Evolutionary conservation across 2,797 vertebrate genomes (phyloP), one percentile per base, ranked within the genome.

Genomic region (Somateria mollissima): DNA sequence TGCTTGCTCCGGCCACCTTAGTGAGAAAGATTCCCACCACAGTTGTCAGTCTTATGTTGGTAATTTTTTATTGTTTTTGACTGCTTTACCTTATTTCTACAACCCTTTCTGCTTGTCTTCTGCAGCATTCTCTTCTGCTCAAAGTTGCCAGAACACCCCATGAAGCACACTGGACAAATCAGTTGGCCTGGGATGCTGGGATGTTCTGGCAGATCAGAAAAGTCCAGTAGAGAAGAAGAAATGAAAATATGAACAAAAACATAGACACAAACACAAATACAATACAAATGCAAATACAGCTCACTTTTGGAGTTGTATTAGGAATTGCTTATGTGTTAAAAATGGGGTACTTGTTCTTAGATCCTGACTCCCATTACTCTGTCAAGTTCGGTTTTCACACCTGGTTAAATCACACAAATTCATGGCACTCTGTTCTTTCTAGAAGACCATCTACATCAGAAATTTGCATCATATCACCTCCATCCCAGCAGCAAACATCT

Each of bases 381-480:
- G 49, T 62, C 58, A 54, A 65, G 25, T 54, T 34, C 11, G 8
- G 4, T 1, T 53, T n/a, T 56, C 75, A 83, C 67, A 89, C 36
- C 13, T 19, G 17, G 57, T 61, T 69, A 81, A 78, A 77, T 65
- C 49, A 49, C 24, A 13, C 20, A 32, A 36, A 83, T 61, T 78
- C 0, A 0, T 66, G 57, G 8, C 21, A 14, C 32, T n/a, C 36
- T 11, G 0, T 90, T 79, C 0, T 0, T 57, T 89, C 43, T 21
- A 58, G 60, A 43, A 87, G 43, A 54, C 11, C 21, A 19, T 37
- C 39, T 64, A 27, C 1, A 2, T 20, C 53, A 90, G 61, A 71
- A 87, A 79, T 57, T 39, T 79, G n/a, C 67, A 45, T 14, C 1
- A 5, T 53, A 72, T 12, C 36, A 24, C 34, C 66, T 71, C 27